These are phyloP conservation scores for Scrobipalpa atriplicella DNA, from an alignment of 2,888 invertebrate genomes.

Conservation along the genomic window DNA sequence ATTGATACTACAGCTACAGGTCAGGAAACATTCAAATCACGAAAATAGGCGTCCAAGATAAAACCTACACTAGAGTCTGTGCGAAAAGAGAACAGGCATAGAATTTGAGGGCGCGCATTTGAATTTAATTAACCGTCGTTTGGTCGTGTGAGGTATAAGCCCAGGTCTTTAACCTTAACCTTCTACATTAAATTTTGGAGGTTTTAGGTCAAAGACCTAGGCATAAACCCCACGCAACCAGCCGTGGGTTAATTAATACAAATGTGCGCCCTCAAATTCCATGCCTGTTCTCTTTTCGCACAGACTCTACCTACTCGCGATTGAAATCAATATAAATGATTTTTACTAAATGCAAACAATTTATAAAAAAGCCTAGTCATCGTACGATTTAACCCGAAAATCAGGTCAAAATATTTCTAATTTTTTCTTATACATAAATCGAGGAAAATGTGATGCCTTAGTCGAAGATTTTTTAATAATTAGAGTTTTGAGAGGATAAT, in stretches of 20 bases:
- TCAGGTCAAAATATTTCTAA: constrained; percentile 1
- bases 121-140: too few relatives aligned
- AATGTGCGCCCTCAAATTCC: too few relatives aligned
- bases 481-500: background rate
- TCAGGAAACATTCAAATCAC: constrained; percentile 34
- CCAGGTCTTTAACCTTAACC: too few relatives aligned
- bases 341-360: constrained; percentile 40
- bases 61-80: constrained; percentile 26
- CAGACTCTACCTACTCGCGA: too few relatives aligned
- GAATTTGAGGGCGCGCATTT: too few relatives aligned
- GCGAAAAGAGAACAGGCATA: too few relatives aligned
- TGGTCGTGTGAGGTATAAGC: too few relatives aligned
- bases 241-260: too few relatives aligned
- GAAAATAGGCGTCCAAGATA: constrained; percentile 27
- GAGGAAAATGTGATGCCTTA: constrained; percentile 24
- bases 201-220: too few relatives aligned
- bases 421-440: constrained; percentile 10
- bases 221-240: too few relatives aligned
- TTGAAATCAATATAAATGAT: constrained; percentile 13
- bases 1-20: constrained; percentile 35
- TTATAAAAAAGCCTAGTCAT: constrained; percentile 24
- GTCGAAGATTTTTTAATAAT: background rate
- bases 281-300: too few relatives aligned
- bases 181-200: too few relatives aligned
- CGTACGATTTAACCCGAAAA: constrained; percentile 4